Evolutionary conservation across 1,140 invertebrate species (phyloP).

Genomic region (Atta colombica): DNA sequence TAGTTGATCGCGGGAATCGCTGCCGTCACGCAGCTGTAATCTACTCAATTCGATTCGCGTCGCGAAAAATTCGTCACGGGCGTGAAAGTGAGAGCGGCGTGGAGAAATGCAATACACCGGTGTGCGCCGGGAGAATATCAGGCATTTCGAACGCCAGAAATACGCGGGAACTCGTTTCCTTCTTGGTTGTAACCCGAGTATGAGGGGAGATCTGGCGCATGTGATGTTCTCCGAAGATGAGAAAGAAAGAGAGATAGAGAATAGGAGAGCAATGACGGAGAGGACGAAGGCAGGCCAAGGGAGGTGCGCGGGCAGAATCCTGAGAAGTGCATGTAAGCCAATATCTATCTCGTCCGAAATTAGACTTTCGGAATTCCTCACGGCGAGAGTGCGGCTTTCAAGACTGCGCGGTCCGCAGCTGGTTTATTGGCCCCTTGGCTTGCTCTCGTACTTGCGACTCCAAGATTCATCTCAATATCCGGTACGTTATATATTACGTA

Average conservation of each 20-base stretch:
- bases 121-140: conserved; percentile 18
- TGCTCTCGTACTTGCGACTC: conserved; percentile 23
- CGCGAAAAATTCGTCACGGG: conserved; percentile 26
- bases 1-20: not conserved
- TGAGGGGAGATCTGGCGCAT: conserved; percentile 72
- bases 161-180: conserved; percentile 58
- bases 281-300: conserved; percentile 13
- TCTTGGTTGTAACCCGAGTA: conserved; percentile 74
- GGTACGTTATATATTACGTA: conserved; percentile 9
- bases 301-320: conserved; percentile 59
- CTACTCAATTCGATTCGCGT: conserved; percentile 19
- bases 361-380: conserved; percentile 79
- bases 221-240: conserved; percentile 16
- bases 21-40: not conserved
- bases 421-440: conserved; percentile 72
- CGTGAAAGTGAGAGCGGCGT: conserved; percentile 7
- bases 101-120: conserved; percentile 23
- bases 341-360: conserved; percentile 79
- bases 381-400: conserved; percentile 56
- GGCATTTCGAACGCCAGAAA: conserved; percentile 61
- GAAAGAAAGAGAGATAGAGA: conserved; percentile 31
- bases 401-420: conserved; percentile 67
- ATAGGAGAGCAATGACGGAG: conserved; percentile 41
- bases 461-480: conserved; percentile 49
- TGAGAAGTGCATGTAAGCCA: conserved; percentile 77